Conservation (phyloP, 2,888 invertebrate genomes). For the Zelleria hepariella region DNA sequence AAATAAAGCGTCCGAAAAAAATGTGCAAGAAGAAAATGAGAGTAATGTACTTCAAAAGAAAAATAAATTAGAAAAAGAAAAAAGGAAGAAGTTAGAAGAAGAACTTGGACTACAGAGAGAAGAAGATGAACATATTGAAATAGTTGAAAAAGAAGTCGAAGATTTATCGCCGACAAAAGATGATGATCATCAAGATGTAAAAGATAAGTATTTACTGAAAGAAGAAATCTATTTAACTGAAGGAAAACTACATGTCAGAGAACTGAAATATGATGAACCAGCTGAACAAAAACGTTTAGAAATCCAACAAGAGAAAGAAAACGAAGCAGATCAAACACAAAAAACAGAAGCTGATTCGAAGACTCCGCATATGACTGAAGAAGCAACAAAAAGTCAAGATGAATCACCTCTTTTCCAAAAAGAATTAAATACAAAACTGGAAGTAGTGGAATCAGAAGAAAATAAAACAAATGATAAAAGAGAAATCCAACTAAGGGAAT, state of each 20-base stretch:
- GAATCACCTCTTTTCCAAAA: no score
- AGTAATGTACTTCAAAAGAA: background rate
- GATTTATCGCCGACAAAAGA: no score
- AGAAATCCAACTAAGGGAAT: background rate
- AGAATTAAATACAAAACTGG: no score
- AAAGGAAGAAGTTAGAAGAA: background rate
- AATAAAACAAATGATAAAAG: background rate
- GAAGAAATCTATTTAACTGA: no score
- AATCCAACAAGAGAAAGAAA: background rate
- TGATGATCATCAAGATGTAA: no score
- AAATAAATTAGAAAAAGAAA: background rate
- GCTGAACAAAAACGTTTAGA: background rate
- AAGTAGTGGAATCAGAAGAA: background rate
- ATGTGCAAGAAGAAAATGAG: background rate
- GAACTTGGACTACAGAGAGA: background rate
- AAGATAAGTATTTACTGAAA: no score
- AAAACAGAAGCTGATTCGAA: no score
- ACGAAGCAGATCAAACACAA: background rate
- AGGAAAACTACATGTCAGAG: no score
- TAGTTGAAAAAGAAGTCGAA: no score
- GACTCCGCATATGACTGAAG: no score
- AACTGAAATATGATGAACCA: no score
- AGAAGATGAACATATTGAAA: constrained; percentile 8
- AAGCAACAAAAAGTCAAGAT: no score
- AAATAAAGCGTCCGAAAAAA: background rate